phyloP scores from a whole-genome alignment of 2,797 vertebrate species.

The Tachyglossus aculeatus region DNA sequence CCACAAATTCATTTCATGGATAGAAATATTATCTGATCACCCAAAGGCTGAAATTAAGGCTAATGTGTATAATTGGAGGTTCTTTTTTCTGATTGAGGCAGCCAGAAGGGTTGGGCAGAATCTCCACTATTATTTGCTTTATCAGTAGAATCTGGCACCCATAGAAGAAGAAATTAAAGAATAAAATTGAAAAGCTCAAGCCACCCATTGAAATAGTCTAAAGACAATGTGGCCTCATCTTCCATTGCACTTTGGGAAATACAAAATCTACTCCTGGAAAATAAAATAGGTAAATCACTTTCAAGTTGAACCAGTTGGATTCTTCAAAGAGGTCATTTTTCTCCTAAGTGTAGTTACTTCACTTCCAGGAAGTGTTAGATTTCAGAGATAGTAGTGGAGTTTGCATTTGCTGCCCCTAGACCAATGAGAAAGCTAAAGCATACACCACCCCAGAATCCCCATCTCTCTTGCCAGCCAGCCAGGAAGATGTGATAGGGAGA shows the following conservation, averaged over 20 bases:
- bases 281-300: constrained; percentile 36
- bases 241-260: constrained; percentile 35
- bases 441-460: too few relatives aligned
- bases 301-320: constrained; percentile 23
- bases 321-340: constrained; percentile 33
- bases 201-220: constrained; percentile 39
- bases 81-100: constrained; percentile 40
- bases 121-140: constrained; percentile 46
- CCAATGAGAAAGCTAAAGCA: not conserved
- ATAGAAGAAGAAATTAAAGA: constrained; percentile 17
- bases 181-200: constrained; percentile 42
- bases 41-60: constrained; percentile 61
- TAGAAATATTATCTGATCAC: constrained; percentile 59
- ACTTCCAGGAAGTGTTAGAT: constrained; percentile 32
- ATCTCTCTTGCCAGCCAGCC: too few relatives aligned
- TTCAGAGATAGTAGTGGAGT: constrained; percentile 10
- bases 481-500: too few relatives aligned
- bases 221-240: constrained; percentile 44
- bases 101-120: constrained; percentile 14
- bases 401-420: constrained; percentile 9
- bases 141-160: constrained; percentile 42
- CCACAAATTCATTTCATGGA: constrained; percentile 50
- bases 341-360: constrained; percentile 8
- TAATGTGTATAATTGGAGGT: constrained; percentile 61
- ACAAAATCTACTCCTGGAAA: constrained; percentile 41